Evolutionary conservation across 2,888 invertebrate species (phyloP).

Genomic region (Melipona bicolor): DNA sequence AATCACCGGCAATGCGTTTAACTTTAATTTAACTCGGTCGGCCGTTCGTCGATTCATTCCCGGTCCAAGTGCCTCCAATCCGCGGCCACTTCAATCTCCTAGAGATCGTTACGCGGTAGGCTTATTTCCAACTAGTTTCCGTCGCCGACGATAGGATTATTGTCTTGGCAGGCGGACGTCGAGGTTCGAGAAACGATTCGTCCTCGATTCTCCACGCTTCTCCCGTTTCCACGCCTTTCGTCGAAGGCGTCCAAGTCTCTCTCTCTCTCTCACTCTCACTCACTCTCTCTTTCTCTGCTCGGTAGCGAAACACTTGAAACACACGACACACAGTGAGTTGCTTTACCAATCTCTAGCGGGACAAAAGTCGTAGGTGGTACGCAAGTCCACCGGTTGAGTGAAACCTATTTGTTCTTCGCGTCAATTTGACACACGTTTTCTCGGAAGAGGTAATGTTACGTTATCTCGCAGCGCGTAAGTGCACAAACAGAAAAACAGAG

Average conservation of each 20-base stretch:
- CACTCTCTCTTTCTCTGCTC: too few species aligned
- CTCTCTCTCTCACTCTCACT: too few species aligned
- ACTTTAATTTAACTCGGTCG: slow-evolving; percentile 42
- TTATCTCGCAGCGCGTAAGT: too few species aligned
- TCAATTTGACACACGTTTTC: too few species aligned
- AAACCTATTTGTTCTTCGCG: too few species aligned
- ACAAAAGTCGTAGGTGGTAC: too few species aligned
- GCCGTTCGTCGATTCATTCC: slow-evolving; percentile 28
- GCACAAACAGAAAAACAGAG: too few species aligned
- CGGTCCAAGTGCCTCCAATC: slow-evolving; percentile 27
- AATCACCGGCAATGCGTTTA: slow-evolving; percentile 30
- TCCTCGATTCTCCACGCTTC: slow-evolving; percentile 21
- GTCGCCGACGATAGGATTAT: slow-evolving; percentile 62
- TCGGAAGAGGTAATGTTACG: too few species aligned
- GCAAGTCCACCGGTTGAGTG: too few species aligned
- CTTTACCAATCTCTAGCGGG: too few species aligned
- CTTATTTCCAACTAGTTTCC: slow-evolving; percentile 77
- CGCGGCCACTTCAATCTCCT: slow-evolving; percentile 53
- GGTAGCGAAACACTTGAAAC: not conserved
- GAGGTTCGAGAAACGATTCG: not conserved
- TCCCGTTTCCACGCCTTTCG: not conserved
- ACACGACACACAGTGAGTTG: not conserved
- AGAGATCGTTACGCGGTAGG: slow-evolving; percentile 72
- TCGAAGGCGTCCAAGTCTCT: not conserved
- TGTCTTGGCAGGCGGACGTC: slow-evolving; percentile 44